Percentiles rank a stretch among this genome's conserved stretches.
phyloP scores from a whole-genome alignment of 2,888 invertebrate genomes.

The Brachyopa scutellaris region DNA sequence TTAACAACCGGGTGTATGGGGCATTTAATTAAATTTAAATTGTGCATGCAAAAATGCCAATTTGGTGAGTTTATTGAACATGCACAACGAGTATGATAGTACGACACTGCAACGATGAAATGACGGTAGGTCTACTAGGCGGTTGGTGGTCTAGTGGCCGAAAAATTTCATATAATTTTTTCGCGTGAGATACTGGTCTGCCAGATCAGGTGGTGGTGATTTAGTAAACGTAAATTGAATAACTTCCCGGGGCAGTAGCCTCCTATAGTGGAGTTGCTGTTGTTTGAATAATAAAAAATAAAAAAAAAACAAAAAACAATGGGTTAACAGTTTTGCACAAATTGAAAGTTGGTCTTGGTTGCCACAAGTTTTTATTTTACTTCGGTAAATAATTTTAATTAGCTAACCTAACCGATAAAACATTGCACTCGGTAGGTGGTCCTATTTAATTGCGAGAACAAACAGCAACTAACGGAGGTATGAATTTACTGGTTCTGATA shows the following conservation, averaged over 20 bases:
- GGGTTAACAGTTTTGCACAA: slow-evolving; percentile 24
- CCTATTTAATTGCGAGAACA: slow-evolving; percentile 47
- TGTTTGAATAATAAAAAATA: slow-evolving; percentile 5
- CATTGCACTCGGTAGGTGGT: slow-evolving; percentile 55
- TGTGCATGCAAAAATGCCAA: slow-evolving; percentile 70
- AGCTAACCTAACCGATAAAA: slow-evolving; percentile 47
- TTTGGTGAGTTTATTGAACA: slow-evolving; percentile 62
- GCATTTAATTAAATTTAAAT: slow-evolving; percentile 60
- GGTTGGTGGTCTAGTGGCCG: slow-evolving; percentile 52
- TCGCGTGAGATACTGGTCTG: slow-evolving; percentile 71
- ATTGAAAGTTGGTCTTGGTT: slow-evolving; percentile 61
- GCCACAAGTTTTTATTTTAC: slow-evolving; percentile 31
- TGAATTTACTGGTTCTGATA: background rate
- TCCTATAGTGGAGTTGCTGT: slow-evolving; percentile 2
- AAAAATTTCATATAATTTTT: slow-evolving; percentile 59
- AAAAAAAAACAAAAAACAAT: slow-evolving; percentile 31
- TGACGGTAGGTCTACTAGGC: slow-evolving; percentile 5
- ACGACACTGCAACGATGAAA: too few species aligned
- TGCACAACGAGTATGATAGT: slow-evolving; percentile 42
- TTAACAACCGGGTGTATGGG: slow-evolving; percentile 34
- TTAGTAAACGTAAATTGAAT: slow-evolving; percentile 66
- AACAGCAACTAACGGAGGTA: slow-evolving; percentile 20
- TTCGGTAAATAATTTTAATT: slow-evolving; percentile 68
- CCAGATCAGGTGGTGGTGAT: slow-evolving; percentile 64
- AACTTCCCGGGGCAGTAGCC: slow-evolving; percentile 68